Conservation (phyloP, 2,113 vertebrate genomes). For the Pardalotus punctatus region DNA sequence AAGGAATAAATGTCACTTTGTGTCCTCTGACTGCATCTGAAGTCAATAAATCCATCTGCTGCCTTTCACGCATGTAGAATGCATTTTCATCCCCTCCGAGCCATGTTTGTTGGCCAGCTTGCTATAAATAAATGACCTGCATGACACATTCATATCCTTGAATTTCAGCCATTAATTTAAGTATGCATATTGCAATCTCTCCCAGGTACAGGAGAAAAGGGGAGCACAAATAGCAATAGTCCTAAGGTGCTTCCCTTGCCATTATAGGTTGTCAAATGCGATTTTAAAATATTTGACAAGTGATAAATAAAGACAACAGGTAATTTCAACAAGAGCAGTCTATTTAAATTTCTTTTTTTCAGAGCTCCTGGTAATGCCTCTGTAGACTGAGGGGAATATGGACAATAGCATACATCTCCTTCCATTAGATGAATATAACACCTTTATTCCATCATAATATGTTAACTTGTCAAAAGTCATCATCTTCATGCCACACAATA, state of each 20-base stretch:
- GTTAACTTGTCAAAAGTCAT: background rate
- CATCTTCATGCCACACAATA: background rate
- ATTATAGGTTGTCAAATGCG: background rate
- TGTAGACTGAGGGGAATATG: background rate
- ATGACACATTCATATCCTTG: background rate
- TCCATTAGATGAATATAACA: background rate
- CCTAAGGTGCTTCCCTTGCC: background rate
- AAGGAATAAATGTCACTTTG: slow-evolving; percentile 48
- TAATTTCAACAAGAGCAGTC: background rate
- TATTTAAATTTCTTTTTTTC: background rate
- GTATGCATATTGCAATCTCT: background rate
- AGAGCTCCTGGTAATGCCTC: background rate
- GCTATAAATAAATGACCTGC: background rate
- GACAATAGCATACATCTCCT: background rate
- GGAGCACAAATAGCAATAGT: background rate
- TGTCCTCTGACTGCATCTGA: slow-evolving; percentile 37
- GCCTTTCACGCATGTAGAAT: slow-evolving; percentile 16
- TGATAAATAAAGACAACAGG: background rate
- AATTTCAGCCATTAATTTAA: background rate
- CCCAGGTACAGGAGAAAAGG: background rate
- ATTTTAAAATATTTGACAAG: background rate
- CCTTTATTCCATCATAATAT: background rate
- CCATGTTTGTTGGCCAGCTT: background rate
- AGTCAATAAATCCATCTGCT: slow-evolving; percentile 49
- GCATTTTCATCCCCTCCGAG: slow-evolving; percentile 14